Conservation (phyloP, 2,113 vertebrate species). For the Aplodontia rufa region DNA sequence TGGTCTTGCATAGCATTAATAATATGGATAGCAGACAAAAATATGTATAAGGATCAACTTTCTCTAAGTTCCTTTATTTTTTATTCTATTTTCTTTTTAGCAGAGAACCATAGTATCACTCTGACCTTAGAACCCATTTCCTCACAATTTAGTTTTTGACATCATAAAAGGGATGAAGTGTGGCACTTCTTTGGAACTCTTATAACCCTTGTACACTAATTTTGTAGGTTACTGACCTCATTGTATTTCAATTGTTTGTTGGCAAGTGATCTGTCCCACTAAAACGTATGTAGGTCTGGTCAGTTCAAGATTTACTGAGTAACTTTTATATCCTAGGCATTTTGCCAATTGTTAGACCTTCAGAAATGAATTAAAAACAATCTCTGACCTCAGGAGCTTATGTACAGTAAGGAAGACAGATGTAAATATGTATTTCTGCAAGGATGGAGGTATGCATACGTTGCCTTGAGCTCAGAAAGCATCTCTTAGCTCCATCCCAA, state of each 20-base stretch:
- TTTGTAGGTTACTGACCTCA: background rate
- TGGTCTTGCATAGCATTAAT: background rate
- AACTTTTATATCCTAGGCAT: background rate
- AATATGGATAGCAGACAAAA: background rate
- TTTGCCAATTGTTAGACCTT: slow-evolving; percentile 3
- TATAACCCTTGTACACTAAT: background rate
- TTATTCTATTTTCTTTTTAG: background rate
- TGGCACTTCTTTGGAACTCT: background rate
- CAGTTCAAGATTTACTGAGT: background rate
- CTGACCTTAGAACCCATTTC: background rate
- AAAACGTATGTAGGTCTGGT: slow-evolving; percentile 21
- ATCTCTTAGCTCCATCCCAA: background rate
- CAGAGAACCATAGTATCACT: background rate
- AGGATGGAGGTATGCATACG: background rate
- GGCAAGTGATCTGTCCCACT: background rate
- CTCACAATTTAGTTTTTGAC: slow-evolving; percentile 20
- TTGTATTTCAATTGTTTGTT: slow-evolving; percentile 9
- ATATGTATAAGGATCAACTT: background rate
- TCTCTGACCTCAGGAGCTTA: slow-evolving; percentile 13
- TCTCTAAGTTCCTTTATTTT: background rate
- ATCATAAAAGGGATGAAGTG: background rate
- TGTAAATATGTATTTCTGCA: background rate
- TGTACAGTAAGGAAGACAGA: background rate
- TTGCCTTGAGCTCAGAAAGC: background rate
- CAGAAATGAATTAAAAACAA: slow-evolving; percentile 1